phyloP scores from a whole-genome alignment of 2,797 vertebrate species.

The Avahi laniger region DNA sequence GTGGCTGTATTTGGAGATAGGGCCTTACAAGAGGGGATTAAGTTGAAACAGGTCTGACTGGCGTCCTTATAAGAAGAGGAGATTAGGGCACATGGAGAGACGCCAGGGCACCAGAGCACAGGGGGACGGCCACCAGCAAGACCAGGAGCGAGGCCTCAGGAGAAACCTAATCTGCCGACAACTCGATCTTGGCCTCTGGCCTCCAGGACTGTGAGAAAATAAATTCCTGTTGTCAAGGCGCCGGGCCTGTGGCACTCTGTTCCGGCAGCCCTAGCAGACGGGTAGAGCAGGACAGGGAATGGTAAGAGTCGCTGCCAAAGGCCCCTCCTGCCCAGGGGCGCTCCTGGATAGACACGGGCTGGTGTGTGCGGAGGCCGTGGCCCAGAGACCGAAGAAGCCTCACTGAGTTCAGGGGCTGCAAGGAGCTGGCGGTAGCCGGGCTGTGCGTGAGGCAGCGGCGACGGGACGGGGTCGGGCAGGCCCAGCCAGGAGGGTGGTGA shows the following conservation, averaged over 20 bases:
- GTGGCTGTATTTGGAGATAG: background rate
- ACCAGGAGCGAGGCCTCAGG: background rate
- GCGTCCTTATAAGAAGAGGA: background rate
- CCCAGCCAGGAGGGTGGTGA: background rate
- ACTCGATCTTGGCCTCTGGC: background rate
- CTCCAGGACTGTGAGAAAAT: background rate
- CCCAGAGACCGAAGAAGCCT: background rate
- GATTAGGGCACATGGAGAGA: background rate
- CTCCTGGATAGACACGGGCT: background rate
- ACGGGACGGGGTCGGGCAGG: accelerated
- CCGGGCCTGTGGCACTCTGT: background rate
- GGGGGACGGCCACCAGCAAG: background rate
- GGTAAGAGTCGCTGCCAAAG: background rate
- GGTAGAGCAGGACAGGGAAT: background rate
- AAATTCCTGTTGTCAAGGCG: background rate
- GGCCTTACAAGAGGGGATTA: too few relatives aligned
- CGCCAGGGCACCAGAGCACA: background rate
- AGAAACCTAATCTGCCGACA: background rate
- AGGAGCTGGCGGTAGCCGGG: background rate
- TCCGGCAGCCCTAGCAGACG: background rate
- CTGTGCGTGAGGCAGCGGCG: too few relatives aligned
- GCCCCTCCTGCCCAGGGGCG: too few relatives aligned
- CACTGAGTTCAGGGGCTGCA: background rate
- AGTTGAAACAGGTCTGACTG: background rate
- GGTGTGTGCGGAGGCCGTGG: background rate